Base-by-base conservation (phyloP, 1,140 invertebrate genomes). In the Macrocentrus cingulum region DNA sequence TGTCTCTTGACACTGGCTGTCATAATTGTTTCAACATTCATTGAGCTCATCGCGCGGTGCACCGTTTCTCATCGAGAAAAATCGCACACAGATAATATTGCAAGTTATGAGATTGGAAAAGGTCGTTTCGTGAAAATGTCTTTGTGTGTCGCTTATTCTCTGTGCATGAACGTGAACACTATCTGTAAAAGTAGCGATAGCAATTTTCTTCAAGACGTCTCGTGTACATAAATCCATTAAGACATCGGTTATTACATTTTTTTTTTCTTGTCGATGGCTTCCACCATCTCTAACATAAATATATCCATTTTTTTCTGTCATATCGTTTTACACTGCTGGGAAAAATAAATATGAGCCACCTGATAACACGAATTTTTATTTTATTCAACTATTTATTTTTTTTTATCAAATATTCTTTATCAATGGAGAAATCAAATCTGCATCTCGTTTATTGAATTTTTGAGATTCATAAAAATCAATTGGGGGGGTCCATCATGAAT, bases 31-130 rank as follows among this genome's bases (percentile, higher is more conserved):
- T 48, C 34, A 39, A 39, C 54, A 32, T 37, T 36, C 36, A 56
- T 56, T 41, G 54, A 22, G 20, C 45, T 49, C 44, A 48, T 49
- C 20, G 54, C 11, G n/a, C n/a, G n/a, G n/a, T n/a, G n/a, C n/a
- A n/a, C 45, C 34, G 9, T 48, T 55, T 34, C 32, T 48, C 32
- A 20, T 20, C 29, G 29, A 55, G 16, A 11, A 9, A 29, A 29
- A 5, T 9, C 25, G 25, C 54, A 34, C 29, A n/a, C n/a, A n/a
- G n/a, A n/a, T 46, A 13, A 48, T 48, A 56, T 56, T 56, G 45
- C 18, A 49, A 56, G 45, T 56, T 56, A 56, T 56, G 54, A 56
- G 54, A 49, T 56, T 56, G 54, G 54, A 56, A 56, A 56, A 56
- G 44, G 54, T 48, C 54, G 44, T 48, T 48, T 36, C n/a, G 13